phyloP scores from a whole-genome alignment of 1,140 invertebrate genomes.

The Rhyzopertha dominica region DNA sequence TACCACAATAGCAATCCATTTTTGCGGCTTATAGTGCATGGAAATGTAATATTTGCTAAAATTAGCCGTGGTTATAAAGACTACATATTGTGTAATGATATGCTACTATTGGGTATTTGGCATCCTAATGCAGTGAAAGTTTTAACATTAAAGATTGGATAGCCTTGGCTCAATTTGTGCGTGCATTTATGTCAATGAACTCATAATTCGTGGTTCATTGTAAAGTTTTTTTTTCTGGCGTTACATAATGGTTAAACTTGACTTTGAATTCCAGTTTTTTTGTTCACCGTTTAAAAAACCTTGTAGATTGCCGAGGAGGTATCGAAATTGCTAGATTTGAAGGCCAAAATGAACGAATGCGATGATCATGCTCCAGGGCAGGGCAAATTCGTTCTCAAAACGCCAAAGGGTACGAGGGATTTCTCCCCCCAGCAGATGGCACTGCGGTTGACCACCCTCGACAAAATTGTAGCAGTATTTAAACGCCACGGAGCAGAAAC shows the following conservation, averaged over 20 bases:
- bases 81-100: too few relatives aligned
- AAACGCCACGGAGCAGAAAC: constrained; percentile 97
- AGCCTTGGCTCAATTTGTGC: neutral
- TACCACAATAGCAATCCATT: too few relatives aligned
- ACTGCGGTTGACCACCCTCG: constrained; percentile 80
- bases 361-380: constrained; percentile 48
- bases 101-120: too few relatives aligned
- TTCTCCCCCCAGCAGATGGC: constrained; percentile 94
- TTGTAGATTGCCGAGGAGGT: constrained; percentile 76
- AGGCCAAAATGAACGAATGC: constrained; percentile 60
- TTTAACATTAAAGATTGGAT: neutral
- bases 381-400: constrained; percentile 84
- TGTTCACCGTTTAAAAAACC: constrained; percentile 14
- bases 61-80: too few relatives aligned
- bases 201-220: constrained; percentile 5
- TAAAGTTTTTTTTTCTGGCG: constrained; percentile 8
- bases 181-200: neutral
- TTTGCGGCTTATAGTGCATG: too few relatives aligned
- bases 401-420: constrained; percentile 94
- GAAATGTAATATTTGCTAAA: too few relatives aligned
- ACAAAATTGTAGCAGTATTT: constrained; percentile 86
- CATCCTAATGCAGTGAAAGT: neutral
- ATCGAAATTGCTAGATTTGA: constrained; percentile 71
- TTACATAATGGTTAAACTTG: neutral
- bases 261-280: constrained; percentile 8